Conservation (phyloP, 92 coral and sea anemone genomes). For the Paragorgia papillata region DNA sequence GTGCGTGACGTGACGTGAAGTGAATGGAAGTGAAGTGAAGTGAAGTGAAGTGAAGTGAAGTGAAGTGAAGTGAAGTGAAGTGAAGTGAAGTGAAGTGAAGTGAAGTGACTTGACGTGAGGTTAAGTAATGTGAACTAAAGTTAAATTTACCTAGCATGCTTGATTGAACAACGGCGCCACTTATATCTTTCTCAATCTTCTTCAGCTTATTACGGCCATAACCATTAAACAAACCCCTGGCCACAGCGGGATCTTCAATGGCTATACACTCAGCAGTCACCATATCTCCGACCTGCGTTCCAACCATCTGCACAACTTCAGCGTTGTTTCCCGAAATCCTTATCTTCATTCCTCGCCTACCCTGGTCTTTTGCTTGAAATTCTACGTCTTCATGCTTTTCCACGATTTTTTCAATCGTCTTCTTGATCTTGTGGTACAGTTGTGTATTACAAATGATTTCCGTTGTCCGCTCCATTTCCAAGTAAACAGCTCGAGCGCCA, state of each 20-base stretch:
- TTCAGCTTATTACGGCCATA: conserved; percentile 23
- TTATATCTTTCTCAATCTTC: conserved; percentile 25
- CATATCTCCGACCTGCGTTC: not conserved
- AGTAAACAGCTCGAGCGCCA: conserved; percentile 20
- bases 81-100: too few relatives aligned
- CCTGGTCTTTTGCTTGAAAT: not conserved
- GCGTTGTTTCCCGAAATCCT: conserved; percentile 12
- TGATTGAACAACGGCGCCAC: not conserved
- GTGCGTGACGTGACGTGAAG: too few relatives aligned
- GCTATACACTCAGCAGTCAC: not conserved
- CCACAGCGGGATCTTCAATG: conserved; percentile 24
- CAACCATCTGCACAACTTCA: conserved; percentile 13
- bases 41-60: too few relatives aligned
- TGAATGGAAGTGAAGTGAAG: too few relatives aligned
- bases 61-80: too few relatives aligned
- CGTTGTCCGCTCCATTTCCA: not conserved
- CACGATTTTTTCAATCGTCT: not conserved
- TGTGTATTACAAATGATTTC: conserved; percentile 17
- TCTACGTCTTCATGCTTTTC: conserved; percentile 1
- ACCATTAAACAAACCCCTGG: conserved; percentile 6
- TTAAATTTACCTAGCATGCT: conserved; percentile 4
- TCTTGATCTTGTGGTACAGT: conserved; percentile 9
- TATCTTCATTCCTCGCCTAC: conserved; percentile 4
- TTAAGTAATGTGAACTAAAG: too few relatives aligned
- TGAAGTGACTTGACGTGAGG: too few relatives aligned